Base-by-base conservation (phyloP, 2,113 vertebrate genomes). In the Ovis canadensis region DNA sequence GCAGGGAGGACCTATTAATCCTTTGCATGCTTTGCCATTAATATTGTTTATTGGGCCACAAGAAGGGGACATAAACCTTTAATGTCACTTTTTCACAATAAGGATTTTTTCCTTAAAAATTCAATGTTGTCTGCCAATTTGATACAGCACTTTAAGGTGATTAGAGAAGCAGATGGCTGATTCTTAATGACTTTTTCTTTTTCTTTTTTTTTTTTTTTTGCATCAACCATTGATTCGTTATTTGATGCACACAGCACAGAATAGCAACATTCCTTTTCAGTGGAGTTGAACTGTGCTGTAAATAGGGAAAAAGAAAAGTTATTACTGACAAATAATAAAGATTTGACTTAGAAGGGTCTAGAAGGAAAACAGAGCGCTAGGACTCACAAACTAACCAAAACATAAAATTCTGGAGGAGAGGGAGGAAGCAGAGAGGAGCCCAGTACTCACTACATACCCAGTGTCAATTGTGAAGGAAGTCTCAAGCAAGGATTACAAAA, bases 111-210 rank as follows among this genome's bases (percentile, higher is more conserved):
- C 55, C 85, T 96, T 11, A 3, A 97, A 98, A 97, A 96, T 96
- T 21, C 90, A 93, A 89, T 93, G 77, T 54, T 80, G 33, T 98
- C 89, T 97, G 43, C 93, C 97, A 97, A 98, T 98, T 92, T 98
- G 88, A 98, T 88, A 94, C n/a, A 96, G 36, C 82, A 93, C n/a
- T 98, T 98, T 85, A 98, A 98, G 90, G 92, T 97, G 93, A 96
- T 96, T 96, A 87, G 48, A 93, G 95, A 91, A 98, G 97, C 97
- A 99, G 98, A 98, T 98, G 98, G 98, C 80, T 88, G 82, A 96
- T 94, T 95, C 60, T 90, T 74, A 98, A 90, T 74, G 97, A 98
- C 92, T 97, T 95, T 96, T 96, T 96, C 92, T 97, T 95, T 96
- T 96, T 96, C 43, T 45, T 98, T 98, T 96, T 93, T 95, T 6